Evolutionary conservation across 2,888 invertebrate genomes (phyloP), one percentile per base, ranked within the genome.

Genomic region (Phaedon cochleariae): DNA sequence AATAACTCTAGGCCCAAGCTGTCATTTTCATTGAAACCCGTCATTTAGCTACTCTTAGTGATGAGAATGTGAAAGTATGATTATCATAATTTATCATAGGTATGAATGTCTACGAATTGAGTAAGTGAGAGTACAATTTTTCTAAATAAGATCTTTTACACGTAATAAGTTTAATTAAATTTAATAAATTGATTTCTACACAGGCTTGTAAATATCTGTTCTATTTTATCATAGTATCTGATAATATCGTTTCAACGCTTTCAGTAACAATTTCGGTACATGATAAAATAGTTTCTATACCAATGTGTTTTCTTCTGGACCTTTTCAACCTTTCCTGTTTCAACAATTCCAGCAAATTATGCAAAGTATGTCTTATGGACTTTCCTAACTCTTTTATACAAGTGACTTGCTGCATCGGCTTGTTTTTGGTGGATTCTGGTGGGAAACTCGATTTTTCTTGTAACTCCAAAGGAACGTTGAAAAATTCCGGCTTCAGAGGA

Each of bases 1-100:
- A 96, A 96, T 84, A 97, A 97, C 87, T 96, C 97, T 66, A 89
- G 97, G 83, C 97, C 97, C 68, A 96, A 96, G 85, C 86, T 98
- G 74, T 97, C 97, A 59, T 98, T 98, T 85, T 90, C 93, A 58
- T 85, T 96, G 74, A 95, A 94, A 84, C 92, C 93, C 74, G 86
- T 86, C 75, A 65, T 72, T 65, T 72, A 72, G 71, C 69, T 70
- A 70, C 63, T 68, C 62, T 59, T 70, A 69, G 63, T 62, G 59
- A 34, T 62, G 26, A 58, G 45, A 21, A 49, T 61, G 62, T 53
- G 54, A 54, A 52, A 15, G 15, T 15, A 37, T 46, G 20, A 20
- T 46, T 29, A 52, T 31, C 20, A 49, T 55, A 46, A 34, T 49
- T 15, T 59, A 58, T 10, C 37, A 31, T 55, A 65, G 48, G 37